Conservation (phyloP, 2,113 vertebrate genomes). For the Pterocles orientalis region DNA sequence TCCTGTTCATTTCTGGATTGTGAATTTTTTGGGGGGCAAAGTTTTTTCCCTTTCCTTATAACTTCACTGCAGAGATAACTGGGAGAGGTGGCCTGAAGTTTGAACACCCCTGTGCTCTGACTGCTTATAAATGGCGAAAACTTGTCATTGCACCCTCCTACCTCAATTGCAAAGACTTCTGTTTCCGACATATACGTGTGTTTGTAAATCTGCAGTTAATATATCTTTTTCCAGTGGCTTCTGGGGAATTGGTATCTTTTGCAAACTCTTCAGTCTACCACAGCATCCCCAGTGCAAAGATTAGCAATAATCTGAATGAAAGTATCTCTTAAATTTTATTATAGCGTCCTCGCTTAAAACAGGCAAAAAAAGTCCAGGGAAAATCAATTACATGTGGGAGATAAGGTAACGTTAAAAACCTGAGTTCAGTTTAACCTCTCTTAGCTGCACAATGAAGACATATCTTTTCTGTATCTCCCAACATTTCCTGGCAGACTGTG, state of each 20-base stretch:
- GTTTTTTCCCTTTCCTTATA: not conserved
- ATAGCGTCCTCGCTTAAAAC: not conserved
- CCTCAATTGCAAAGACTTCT: not conserved
- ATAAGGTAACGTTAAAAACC: not conserved
- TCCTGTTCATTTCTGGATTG: not conserved
- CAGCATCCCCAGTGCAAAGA: not conserved
- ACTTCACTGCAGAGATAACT: not conserved
- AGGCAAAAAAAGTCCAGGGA: not conserved
- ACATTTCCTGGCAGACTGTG: not conserved
- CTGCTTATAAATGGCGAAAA: not conserved
- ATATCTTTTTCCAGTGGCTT: not conserved
- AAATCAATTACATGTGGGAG: not conserved
- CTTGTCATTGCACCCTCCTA: not conserved
- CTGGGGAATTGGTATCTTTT: not conserved
- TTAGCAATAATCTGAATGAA: not conserved
- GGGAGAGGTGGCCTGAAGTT: not conserved
- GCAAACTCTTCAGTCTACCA: not conserved
- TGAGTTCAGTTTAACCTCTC: not conserved
- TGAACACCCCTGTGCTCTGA: accelerated
- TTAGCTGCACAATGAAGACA: not conserved
- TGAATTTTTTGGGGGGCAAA: not conserved
- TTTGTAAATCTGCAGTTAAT: not conserved
- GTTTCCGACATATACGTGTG: not conserved
- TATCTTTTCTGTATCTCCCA: not conserved
- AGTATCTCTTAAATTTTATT: not conserved